Evolutionary conservation across 2,888 invertebrate genomes (phyloP).

Genomic region (Aricia artaxerxes): DNA sequence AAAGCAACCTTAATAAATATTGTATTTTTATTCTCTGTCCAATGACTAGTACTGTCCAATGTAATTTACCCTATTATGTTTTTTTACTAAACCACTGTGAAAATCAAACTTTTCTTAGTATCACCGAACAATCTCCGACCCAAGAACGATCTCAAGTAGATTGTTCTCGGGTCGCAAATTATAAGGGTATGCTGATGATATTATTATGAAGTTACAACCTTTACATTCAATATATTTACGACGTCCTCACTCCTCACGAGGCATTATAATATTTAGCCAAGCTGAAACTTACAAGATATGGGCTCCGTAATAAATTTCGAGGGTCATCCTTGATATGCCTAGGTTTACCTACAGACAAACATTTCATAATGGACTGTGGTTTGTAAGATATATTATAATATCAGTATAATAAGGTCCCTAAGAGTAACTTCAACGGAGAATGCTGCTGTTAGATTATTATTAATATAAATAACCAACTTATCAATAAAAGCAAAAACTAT

Average conservation of each 20-base stretch:
- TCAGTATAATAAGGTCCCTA: neutral
- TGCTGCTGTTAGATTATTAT: no score
- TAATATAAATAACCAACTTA: neutral
- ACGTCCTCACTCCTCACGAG: constrained; percentile 18
- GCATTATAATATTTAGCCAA: constrained; percentile 27
- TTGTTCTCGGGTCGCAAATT: neutral
- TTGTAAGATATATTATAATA: neutral
- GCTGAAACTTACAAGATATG: constrained; percentile 30
- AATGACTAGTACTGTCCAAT: no score
- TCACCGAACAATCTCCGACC: neutral
- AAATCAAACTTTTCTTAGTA: neutral
- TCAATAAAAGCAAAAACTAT: neutral
- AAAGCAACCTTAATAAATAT: no score
- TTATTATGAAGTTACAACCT: constrained; percentile 7
- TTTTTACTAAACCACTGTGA: no score
- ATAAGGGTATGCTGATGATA: neutral
- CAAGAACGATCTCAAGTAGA: neutral
- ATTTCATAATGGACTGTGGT: neutral
- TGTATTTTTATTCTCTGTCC: no score
- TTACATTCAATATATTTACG: constrained; percentile 16
- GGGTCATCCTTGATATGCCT: neutral
- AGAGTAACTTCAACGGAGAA: no score
- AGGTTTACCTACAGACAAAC: neutral
- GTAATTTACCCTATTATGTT: no score
- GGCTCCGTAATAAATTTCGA: constrained; percentile 9